Conservation (phyloP, 92 coral and sea anemone species). For the Desmophyllum pertusum region DNA sequence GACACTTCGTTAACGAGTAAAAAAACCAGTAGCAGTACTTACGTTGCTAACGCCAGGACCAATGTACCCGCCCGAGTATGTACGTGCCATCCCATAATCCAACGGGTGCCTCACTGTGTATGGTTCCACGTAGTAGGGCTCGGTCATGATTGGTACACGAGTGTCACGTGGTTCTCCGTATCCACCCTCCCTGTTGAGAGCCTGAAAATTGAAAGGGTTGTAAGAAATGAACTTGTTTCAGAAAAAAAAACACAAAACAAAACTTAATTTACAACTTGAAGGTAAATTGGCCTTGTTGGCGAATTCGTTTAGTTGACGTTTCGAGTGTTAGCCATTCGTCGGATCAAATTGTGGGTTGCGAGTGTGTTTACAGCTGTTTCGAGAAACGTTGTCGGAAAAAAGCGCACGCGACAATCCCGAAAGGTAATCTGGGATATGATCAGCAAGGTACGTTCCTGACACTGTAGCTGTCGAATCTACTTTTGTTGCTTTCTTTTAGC, state of each 20-base stretch:
- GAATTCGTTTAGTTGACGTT: too few species aligned
- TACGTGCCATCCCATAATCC: slow-evolving; percentile 60
- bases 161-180: slow-evolving; percentile 33
- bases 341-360: too few species aligned
- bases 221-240: not conserved
- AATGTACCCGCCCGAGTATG: slow-evolving; percentile 67
- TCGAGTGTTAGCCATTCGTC: too few species aligned
- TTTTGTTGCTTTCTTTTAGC: too few species aligned
- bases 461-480: too few species aligned
- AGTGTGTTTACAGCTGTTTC: too few species aligned
- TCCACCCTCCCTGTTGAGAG: slow-evolving; percentile 46
- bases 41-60: slow-evolving; percentile 53
- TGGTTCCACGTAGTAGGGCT: slow-evolving; percentile 47
- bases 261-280: too few species aligned
- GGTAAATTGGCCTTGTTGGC: too few species aligned
- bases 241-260: not conserved
- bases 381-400: too few species aligned
- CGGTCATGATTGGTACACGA: slow-evolving; percentile 28
- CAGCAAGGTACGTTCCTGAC: too few species aligned
- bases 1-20: not conserved
- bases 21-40: slow-evolving; percentile 13
- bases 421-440: too few species aligned
- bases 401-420: too few species aligned
- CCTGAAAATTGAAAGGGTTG: slow-evolving; percentile 17
- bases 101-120: slow-evolving; percentile 35